Conservation (phyloP, 2,888 invertebrate genomes). For the Eupithecia subumbrata region DNA sequence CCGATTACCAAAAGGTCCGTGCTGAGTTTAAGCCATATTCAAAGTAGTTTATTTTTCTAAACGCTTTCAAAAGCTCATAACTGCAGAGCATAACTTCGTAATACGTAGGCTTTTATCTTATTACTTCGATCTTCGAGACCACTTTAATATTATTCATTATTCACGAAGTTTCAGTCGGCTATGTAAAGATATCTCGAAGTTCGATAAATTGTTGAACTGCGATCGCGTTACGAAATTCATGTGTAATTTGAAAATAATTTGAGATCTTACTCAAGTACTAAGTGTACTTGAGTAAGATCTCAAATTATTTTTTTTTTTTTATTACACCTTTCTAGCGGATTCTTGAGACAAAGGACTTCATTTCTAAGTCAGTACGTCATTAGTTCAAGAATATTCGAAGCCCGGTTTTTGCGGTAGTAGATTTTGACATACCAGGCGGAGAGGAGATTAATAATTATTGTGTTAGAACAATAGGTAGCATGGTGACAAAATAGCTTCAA, state of each 20-base stretch:
- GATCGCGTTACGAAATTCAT: not conserved
- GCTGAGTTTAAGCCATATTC: not conserved
- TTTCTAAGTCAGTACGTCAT: not conserved
- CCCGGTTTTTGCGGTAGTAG: not conserved
- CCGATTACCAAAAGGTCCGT: not conserved
- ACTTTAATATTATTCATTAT: slow-evolving; percentile 22
- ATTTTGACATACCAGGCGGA: not conserved
- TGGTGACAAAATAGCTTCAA: too few relatives aligned
- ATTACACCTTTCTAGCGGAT: not conserved
- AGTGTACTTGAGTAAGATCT: too few relatives aligned
- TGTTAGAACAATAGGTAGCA: not conserved
- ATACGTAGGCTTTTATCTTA: slow-evolving; percentile 15
- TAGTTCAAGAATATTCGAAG: not conserved
- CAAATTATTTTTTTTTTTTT: too few relatives aligned
- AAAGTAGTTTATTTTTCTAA: not conserved
- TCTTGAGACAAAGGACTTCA: slow-evolving; percentile 1
- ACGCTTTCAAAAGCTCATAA: not conserved
- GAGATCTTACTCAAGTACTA: not conserved
- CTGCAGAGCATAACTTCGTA: not conserved
- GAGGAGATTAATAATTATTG: not conserved
- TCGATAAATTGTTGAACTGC: slow-evolving; percentile 13
- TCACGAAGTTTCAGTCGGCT: slow-evolving; percentile 16
- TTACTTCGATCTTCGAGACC: slow-evolving; percentile 1
- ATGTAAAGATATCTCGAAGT: slow-evolving; percentile 12
- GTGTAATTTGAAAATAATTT: slow-evolving; percentile 3